Percentiles rank a stretch among this genome's conserved stretches.
phyloP scores from a whole-genome alignment of 1,140 invertebrate species.

The Goniozus legneri region DNA sequence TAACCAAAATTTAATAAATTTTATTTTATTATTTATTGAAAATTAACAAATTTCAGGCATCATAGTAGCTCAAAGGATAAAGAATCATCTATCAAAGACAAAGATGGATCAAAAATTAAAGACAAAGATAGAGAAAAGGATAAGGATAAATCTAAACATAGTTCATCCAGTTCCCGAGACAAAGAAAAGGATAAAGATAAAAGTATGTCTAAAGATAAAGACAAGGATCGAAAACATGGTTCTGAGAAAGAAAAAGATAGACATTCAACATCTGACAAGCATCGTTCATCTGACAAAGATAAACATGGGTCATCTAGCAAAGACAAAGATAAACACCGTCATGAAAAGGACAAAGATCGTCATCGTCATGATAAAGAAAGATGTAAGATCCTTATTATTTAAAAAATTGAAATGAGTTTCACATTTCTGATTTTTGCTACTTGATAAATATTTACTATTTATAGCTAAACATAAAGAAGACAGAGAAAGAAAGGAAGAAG shows the following conservation, averaged over 20 bases:
- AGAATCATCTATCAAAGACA: constrained; percentile 40
- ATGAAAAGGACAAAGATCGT: constrained; percentile 60
- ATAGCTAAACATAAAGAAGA: constrained; percentile 47
- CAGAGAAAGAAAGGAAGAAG: constrained; percentile 42
- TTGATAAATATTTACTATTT: constrained; percentile 10
- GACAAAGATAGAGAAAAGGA: constrained; percentile 39
- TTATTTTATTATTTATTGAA: background rate
- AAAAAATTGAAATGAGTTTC: background rate
- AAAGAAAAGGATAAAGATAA: constrained; percentile 55
- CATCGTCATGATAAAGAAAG: constrained; percentile 50
- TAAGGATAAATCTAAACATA: constrained; percentile 40
- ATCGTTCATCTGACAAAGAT: constrained; percentile 51
- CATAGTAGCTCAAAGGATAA: constrained; percentile 39
- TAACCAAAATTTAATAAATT: constrained; percentile 2
- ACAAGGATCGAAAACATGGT: constrained; percentile 54
- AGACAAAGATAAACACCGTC: constrained; percentile 57
- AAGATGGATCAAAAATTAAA: constrained; percentile 42
- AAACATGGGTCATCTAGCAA: constrained; percentile 54
- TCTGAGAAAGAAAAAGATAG: constrained; percentile 57
- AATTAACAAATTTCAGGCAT: constrained; percentile 25
- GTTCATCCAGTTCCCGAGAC: constrained; percentile 51
- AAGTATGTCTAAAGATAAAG: constrained; percentile 56
- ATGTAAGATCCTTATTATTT: constrained; percentile 33
- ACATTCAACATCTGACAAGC: constrained; percentile 53
- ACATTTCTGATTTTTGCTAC: constrained; percentile 1